Base-by-base conservation (phyloP, 1,140 invertebrate species). In the Drosophila elegans region DNA sequence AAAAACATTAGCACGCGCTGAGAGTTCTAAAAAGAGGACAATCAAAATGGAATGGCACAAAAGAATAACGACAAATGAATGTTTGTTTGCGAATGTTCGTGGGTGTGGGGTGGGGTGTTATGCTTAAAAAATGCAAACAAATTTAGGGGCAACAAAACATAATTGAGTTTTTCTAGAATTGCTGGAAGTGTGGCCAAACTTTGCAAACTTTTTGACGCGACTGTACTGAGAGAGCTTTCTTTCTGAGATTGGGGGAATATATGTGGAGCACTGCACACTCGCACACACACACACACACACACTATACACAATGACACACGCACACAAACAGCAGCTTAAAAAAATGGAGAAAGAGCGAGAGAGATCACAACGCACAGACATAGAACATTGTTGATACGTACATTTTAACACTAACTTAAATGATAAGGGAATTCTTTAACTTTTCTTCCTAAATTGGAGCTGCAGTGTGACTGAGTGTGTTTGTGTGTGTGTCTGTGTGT, bases 1-100 rank as follows among this genome's bases (percentile, higher is more conserved):
- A 57, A 66, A 66, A 86, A 68, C 79, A 88, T 86, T 82, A 86
- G 83, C 83, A 76, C 82, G 84, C 82, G 73, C 71, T 78, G 62
- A 66, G 56, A 75, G 55, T 52, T 74, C 38, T 66, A 46, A 52
- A 74, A 64, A 52, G 74, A 79, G 64, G 80, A 85, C 78, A 80
- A 84, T 73, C 66, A 80, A 83, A 56, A 85, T 60, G 62, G 54
- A 75, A 71, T 63, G 64, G 44, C 51, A 60, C 61, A 57, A 59
- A 73, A 69, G 55, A 64, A 44, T 55, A 53, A 45, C 45, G 57
- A 78, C 38, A 53, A 66, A 78, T 71, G 46, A 57, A 32, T 63
- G 46, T 25, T 45, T 34, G 51, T 44, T 42, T 48, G 25, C 44
- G 39, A 60, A 3, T 46, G 46, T 52, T 48, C 49, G 16, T 72